Conservation (phyloP, 2,113 vertebrate species). For the Tor tambroides region DNA sequence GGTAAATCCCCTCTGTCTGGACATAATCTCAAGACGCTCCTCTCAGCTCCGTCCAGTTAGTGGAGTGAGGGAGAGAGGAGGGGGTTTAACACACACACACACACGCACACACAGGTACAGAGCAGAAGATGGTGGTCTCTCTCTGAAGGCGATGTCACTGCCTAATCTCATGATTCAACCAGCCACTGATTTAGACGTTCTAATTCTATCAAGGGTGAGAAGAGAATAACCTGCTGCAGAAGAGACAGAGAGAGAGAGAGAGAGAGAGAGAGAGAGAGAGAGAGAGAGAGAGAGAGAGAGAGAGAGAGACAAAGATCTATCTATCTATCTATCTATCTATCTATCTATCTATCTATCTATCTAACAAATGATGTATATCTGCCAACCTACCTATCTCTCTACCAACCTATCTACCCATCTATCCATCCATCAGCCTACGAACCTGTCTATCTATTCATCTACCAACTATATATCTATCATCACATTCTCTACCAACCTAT, state of each 20-base stretch:
- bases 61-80: background rate
- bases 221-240: background rate
- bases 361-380: background rate
- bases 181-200: constrained; percentile 42
- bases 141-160: constrained; percentile 46
- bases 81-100: constrained; percentile 12
- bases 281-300: background rate
- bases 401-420: background rate
- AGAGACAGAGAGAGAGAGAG: constrained; percentile 11
- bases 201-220: constrained; percentile 64
- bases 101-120: background rate
- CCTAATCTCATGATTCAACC: constrained; percentile 67
- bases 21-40: constrained; percentile 40
- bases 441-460: background rate
- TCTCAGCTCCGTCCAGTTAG: background rate
- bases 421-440: background rate
- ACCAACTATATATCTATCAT: background rate
- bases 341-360: background rate
- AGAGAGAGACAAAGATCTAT: too few relatives aligned
- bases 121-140: background rate
- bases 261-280: background rate
- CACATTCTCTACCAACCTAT: background rate
- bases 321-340: background rate
- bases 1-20: constrained; percentile 54
- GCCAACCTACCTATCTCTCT: background rate